Evolutionary conservation across 2,113 vertebrate genomes (phyloP), one percentile per base, ranked within the genome.

Genomic region (Pycnonotus jocosus): DNA sequence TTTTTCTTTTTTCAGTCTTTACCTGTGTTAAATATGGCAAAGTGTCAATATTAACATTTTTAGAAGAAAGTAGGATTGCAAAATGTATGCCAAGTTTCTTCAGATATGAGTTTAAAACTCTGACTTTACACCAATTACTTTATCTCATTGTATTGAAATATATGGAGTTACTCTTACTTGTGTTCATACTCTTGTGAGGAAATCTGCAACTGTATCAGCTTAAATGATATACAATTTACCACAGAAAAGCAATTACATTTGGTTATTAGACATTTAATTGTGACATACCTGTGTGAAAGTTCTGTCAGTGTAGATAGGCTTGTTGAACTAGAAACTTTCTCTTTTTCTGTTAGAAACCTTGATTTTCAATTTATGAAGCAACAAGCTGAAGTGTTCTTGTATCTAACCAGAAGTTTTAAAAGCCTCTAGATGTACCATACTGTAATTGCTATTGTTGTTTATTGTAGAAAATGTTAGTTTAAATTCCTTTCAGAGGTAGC

Each of bases 171-270:
- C 4, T 64, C 6, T 71, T 82, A 5, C 27, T 22, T 37, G 20
- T n/a, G 7, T 83, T 77, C 51, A 30, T 30, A 51, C 4, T 1
- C 0, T 5, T 45, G 4, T 37, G 25, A 71, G 8, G 1, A 86
- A 79, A 53, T 12, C 15, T 44, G 17, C 8, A 62, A 10, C 19
- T 56, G 4, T 53, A 25, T 24, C 14, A 62, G 6, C 5, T 45
- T 57, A 81, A 90, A 56, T 53, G 1, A 66, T 28, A 62, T 22
- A 62, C 53, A 45, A 66, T 27, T 58, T 53, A 24, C 24, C 11
- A 27, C 3, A 2, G 54, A 6, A 16, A 68, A 66, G 7, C 31
- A 71, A n/a, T 31, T 42, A 10, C 27, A 33, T 66, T 42, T 45
- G 10, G 1, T 66, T 57, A 37, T n/a, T 66, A 42, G 18, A 31